Evolutionary conservation across 2,113 vertebrate genomes (phyloP), one percentile per base, ranked within the genome.

Genomic region (Mormoops blainvillei): DNA sequence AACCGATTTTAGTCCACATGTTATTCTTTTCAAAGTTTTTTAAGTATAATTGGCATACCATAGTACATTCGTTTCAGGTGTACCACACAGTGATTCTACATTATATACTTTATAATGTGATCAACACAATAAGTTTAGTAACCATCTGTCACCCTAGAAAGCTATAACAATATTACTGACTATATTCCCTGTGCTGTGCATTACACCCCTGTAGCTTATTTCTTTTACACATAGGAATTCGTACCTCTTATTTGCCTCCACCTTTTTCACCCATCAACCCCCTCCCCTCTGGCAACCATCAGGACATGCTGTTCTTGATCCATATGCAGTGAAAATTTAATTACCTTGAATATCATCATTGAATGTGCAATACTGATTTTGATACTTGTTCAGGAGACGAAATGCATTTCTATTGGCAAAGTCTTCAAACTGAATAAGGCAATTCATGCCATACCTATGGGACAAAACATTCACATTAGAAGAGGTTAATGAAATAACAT

Each of bases 281-380:
- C 41, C 18, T 45, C 41, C 38, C 18, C 80, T 54, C 38, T 45
- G 80, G 28, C 56, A 43, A 12, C 58, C 38, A 63, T 33, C 22
- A 74, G 68, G 12, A 68, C 28, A 73, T 18, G 28, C 4, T 52
- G 26, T 67, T 90, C 31, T 76, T 87, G 26, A 85, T 3, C 41
- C 36, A 74, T 7, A 91, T 9, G 48, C 9, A 74, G 9, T 74
- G 81, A 77, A 19, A 77, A 67, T 76, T 71, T 77, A 84, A 18
- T 98, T 99, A 99, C 99, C 99, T 99, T 99, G 99, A 97, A 99
- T 99, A 97, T 99, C 99, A 94, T 99, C 99, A 76, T 99, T 99
- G 98, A 99, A 99, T 19, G 99, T 99, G 98, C 99, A 99, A 95
- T 99, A 99, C 80, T 98, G 98, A 97, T 99, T 99, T 87, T 99